Evolutionary conservation across 2,888 invertebrate genomes (phyloP), one percentile per base, ranked within the genome.

Genomic region (Catocala sponsa): DNA sequence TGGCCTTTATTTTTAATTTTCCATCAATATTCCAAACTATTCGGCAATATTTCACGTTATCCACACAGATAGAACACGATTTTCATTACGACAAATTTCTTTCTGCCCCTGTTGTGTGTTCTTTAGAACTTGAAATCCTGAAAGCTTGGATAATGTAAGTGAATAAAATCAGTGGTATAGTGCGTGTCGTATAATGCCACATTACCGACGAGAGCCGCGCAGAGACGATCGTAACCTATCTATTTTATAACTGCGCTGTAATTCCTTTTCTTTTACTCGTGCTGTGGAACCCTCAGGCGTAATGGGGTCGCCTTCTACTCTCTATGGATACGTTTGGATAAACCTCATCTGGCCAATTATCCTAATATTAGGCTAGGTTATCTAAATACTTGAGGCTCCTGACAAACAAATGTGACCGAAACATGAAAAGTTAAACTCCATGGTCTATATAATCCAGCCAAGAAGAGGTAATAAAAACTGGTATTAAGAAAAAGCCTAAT

Each of bases 131-230:
- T 11, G 6, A 33, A 12, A 33, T 35, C 11, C 33, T 35, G n/a
- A 33, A 50, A 46, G 13, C 48, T 41, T 43, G 33, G 47, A 38
- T 44, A 54, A 54, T 57, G 9, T 48, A 41, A 53, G 48, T 11
- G 10, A 38, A 62, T 57, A 56, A 49, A 57, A 57, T 25, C 38
- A 13, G 46, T 44, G 38, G 49, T 46, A 48, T 52, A 62, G 48
- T 59, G 38, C 25, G 42, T 32, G 13, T 25, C 6, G 33, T 13
- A 13, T 44, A 32, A 15, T 15, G 43, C 6, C 33, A n/a, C 50
- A 9, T 15, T 13, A 38, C 9, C 35, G 25, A 25, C 50, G 57
- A 50, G 12, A 13, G 44, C 32, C 50, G 38, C 44, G 25, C 6
- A 33, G 11, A 15, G 7, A n/a, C 32, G 25, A 12, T 11, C 49